These are phyloP conservation scores for Capromys pilorides DNA, from an alignment of 2,797 vertebrate genomes.

Conservation along the genomic window DNA sequence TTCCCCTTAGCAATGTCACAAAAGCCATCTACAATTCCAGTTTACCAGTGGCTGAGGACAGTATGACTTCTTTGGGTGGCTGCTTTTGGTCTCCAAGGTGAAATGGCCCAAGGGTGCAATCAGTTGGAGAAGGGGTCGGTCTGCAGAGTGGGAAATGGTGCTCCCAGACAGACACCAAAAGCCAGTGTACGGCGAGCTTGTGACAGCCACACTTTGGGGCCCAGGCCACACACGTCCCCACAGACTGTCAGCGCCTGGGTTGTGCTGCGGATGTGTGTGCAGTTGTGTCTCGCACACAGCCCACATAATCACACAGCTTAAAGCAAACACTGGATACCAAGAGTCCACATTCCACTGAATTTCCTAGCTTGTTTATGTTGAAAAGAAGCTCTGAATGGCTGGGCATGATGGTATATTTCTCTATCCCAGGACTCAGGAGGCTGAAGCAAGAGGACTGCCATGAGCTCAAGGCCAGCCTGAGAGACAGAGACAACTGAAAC, in stretches of 20 bases:
- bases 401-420: neutral
- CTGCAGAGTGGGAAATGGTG: neutral
- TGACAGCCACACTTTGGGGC: fast-evolving
- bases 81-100: neutral
- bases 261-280: fast-evolving
- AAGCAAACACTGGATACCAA: neutral
- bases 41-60: neutral
- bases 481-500: no score
- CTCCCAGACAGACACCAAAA: neutral
- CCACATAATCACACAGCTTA: neutral
- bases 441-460: neutral
- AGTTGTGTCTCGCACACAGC: no score
- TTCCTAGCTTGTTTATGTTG: neutral
- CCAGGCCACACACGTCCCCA: neutral
- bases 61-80: neutral
- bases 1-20: fast-evolving
- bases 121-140: neutral
- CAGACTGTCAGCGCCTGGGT: neutral
- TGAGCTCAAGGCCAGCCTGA: neutral
- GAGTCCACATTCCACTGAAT: neutral
- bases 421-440: neutral
- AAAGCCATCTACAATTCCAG: neutral
- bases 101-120: neutral
- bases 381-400: neutral
- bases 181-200: no score